A percentile compares a stretch with the other conserved stretches of the same genome.
These are phyloP conservation scores for Glaucopsyche alexis DNA, from an alignment of 2,888 invertebrate species.

Conservation along the genomic window DNA sequence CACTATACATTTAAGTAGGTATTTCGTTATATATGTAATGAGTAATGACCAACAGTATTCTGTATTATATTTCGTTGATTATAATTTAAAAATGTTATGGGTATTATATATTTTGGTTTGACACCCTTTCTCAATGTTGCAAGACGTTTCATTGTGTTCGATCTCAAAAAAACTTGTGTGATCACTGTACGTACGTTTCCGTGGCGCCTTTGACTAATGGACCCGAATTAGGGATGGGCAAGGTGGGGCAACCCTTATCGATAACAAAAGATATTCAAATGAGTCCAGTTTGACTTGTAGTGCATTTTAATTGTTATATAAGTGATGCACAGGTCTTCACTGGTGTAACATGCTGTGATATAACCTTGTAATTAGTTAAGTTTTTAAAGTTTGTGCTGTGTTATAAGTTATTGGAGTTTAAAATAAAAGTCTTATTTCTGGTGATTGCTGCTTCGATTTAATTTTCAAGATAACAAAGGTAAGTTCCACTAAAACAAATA, in stretches of 20 bases:
- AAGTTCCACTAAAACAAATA: slow-evolving; percentile 31
- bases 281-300: slow-evolving; percentile 48
- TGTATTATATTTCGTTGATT: too few species aligned
- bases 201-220: slow-evolving; percentile 33
- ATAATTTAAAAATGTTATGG: too few species aligned
- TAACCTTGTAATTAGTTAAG: not conserved
- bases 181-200: slow-evolving; percentile 33
- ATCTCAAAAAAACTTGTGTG: slow-evolving; percentile 13
- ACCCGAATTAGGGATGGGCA: slow-evolving; percentile 33
- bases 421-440: slow-evolving; percentile 47
- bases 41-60: too few species aligned
- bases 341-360: slow-evolving; percentile 49
- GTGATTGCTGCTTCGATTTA: slow-evolving; percentile 47
- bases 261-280: slow-evolving; percentile 63
- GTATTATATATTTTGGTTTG: too few species aligned
- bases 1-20: too few species aligned
- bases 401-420: slow-evolving; percentile 11
- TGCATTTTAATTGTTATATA: slow-evolving; percentile 49
- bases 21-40: too few species aligned
- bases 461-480: slow-evolving; percentile 36
- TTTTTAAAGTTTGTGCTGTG: not conserved
- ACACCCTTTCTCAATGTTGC: not conserved
- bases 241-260: slow-evolving; percentile 58
- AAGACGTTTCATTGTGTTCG: not conserved
- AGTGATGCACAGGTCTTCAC: slow-evolving; percentile 57